Conservation (phyloP, 2,113 vertebrate genomes). For the Otolemur garnettii region DNA sequence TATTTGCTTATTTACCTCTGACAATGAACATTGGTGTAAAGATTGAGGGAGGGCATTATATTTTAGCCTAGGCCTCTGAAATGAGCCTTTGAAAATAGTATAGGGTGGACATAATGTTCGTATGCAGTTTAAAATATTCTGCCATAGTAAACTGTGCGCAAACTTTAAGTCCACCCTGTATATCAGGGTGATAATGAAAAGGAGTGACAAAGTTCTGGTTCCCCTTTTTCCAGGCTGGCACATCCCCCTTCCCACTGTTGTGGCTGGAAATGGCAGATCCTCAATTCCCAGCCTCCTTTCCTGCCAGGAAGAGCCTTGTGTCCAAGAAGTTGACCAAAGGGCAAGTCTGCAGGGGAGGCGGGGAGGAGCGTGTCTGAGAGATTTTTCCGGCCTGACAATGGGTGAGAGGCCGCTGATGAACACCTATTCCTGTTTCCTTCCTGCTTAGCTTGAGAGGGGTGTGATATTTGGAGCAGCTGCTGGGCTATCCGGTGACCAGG, state of each 20-base stretch:
- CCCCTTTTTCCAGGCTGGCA: background rate
- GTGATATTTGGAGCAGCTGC: slow-evolving; percentile 22
- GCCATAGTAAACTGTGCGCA: too few relatives aligned
- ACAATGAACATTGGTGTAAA: background rate
- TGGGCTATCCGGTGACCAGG: background rate
- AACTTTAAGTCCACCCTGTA: too few relatives aligned
- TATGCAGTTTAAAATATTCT: too few relatives aligned
- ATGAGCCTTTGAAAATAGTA: background rate
- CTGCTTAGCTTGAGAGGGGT: background rate
- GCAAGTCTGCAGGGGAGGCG: background rate
- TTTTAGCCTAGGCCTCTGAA: background rate
- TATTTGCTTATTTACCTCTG: background rate
- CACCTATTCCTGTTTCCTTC: slow-evolving; percentile 75
- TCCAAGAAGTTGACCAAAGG: background rate
- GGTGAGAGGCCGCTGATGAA: slow-evolving; percentile 38
- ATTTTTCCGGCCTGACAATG: slow-evolving; percentile 13
- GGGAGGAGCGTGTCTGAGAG: background rate
- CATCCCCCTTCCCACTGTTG: background rate
- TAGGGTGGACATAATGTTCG: too few relatives aligned
- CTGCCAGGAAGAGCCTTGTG: background rate
- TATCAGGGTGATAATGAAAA: background rate
- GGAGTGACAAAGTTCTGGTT: background rate
- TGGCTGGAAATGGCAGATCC: background rate
- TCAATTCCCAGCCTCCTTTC: background rate
- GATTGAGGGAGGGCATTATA: background rate